Percentiles rank a stretch among this genome's conserved stretches.
phyloP scores from a whole-genome alignment of 2,797 vertebrate genomes.

The Sarcoramphus papa region DNA sequence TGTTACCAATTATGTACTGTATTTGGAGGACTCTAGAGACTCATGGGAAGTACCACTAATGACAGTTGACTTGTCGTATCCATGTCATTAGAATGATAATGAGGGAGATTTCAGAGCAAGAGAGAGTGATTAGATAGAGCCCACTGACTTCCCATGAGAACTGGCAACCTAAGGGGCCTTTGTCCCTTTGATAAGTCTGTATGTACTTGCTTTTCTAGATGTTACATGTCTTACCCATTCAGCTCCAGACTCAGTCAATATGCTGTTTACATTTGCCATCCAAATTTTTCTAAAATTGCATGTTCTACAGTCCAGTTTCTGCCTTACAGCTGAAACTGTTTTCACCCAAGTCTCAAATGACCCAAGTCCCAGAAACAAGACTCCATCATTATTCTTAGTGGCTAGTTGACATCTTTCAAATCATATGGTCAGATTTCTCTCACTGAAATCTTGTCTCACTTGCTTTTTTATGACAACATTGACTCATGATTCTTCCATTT shows the following conservation, averaged over 20 bases:
- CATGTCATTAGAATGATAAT: background rate
- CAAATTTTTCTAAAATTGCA: background rate
- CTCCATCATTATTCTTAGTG: background rate
- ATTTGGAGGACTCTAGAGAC: background rate
- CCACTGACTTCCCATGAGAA: background rate
- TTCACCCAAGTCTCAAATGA: background rate
- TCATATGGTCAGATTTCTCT: background rate
- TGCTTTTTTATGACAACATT: background rate
- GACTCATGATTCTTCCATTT: background rate
- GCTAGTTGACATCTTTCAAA: background rate
- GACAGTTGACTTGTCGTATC: background rate
- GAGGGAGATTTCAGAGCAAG: background rate
- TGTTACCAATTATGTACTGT: background rate
- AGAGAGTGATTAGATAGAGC: background rate
- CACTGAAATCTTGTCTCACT: background rate
- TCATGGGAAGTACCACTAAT: background rate
- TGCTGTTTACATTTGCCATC: background rate
- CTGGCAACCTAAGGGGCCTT: background rate
- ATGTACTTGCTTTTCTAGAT: background rate
- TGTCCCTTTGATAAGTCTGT: background rate
- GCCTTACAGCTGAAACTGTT: background rate
- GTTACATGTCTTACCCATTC: background rate
- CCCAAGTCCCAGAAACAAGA: background rate
- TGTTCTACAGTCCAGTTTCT: background rate
- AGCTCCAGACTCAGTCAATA: background rate